Evolutionary conservation across 1,140 invertebrate species (phyloP).

Genomic region (Sitobion miscanthi): DNA sequence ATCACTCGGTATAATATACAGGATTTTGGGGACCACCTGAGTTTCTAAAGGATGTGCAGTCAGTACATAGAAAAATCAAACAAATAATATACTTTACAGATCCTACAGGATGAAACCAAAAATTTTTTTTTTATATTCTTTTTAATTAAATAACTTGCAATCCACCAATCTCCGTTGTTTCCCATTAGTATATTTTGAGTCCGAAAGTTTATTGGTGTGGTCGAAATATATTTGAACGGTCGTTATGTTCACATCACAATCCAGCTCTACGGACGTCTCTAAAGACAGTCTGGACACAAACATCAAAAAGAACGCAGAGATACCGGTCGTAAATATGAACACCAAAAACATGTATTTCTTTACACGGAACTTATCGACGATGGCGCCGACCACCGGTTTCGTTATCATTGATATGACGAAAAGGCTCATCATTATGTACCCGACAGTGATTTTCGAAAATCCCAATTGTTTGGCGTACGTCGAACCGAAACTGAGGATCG

Average conservation of each 20-base stretch:
- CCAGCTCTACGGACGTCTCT: background rate
- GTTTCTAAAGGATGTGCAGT: background rate
- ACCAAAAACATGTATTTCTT: slow-evolving; percentile 77
- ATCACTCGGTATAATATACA: too few species aligned
- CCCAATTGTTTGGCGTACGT: slow-evolving; percentile 82
- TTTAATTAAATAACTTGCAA: slow-evolving; percentile 34
- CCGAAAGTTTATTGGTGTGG: background rate
- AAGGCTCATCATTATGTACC: slow-evolving; percentile 77
- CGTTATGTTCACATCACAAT: background rate
- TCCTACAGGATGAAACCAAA: background rate
- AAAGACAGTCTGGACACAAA: background rate
- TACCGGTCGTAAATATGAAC: slow-evolving; percentile 62
- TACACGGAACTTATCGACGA: slow-evolving; percentile 79
- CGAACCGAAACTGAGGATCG: slow-evolving; percentile 81
- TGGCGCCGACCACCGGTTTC: slow-evolving; percentile 78
- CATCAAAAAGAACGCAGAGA: slow-evolving; percentile 5
- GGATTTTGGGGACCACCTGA: background rate
- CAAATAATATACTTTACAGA: background rate
- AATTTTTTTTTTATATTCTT: background rate
- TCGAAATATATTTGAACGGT: background rate
- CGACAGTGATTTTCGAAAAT: slow-evolving; percentile 77
- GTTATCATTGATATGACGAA: slow-evolving; percentile 79
- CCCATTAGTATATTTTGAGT: background rate
- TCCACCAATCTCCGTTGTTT: background rate
- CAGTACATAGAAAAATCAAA: background rate